A percentile compares a stretch with the other conserved stretches of the same genome.
These are phyloP conservation scores for Ostrea denselamellosa DNA, from an alignment of 1,140 invertebrate genomes.

Conservation along the genomic window DNA sequence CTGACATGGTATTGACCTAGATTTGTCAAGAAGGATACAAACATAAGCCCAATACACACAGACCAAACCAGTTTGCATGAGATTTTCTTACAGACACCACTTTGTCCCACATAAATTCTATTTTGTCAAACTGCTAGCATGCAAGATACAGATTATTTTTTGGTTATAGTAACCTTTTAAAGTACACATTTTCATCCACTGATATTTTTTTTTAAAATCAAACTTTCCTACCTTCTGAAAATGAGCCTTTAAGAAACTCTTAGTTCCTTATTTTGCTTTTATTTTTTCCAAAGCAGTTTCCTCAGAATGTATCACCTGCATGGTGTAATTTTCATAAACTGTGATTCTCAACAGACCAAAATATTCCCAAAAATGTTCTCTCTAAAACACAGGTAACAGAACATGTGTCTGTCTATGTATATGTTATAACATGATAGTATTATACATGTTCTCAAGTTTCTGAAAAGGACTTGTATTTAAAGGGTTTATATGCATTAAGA, in stretches of 20 bases:
- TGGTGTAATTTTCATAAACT: neutral
- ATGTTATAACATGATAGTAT: neutral
- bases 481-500: neutral
- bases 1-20: conserved; percentile 27
- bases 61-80: neutral
- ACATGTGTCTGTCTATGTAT: neutral
- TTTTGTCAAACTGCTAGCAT: neutral
- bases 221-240: neutral
- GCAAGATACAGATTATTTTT: neutral
- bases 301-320: neutral
- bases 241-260: neutral
- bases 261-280: neutral
- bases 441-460: neutral
- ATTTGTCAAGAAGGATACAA: conserved; percentile 30
- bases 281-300: neutral
- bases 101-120: neutral
- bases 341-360: neutral
- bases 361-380: neutral
- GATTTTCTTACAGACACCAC: conserved; percentile 20
- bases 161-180: no score
- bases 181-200: no score
- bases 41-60: conserved; percentile 26
- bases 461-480: neutral
- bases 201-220: neutral
- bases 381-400: neutral